phyloP scores from a whole-genome alignment of 2,888 invertebrate genomes.

The Sceliomorpha sp. region DNA sequence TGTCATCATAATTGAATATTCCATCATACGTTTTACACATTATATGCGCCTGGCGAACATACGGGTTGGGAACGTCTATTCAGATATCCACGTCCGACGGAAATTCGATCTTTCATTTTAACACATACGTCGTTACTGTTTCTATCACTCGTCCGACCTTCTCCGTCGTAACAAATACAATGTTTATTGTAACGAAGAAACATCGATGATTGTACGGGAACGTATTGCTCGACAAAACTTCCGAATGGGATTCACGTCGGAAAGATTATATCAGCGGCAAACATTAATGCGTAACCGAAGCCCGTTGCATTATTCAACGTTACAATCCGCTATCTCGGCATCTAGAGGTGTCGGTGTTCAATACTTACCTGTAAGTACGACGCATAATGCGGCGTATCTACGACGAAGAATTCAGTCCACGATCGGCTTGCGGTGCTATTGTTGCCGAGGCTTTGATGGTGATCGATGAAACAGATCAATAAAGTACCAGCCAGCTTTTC shows the following conservation, averaged over 20 bases:
- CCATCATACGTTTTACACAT: too few relatives aligned
- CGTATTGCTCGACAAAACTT: conserved; percentile 10
- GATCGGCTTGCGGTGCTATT: conserved; percentile 41
- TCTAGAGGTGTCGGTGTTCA: conserved; percentile 28
- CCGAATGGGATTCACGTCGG: conserved; percentile 7
- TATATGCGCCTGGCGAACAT: too few relatives aligned
- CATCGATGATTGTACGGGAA: not conserved
- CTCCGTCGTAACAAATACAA: not conserved
- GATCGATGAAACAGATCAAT: conserved; percentile 56
- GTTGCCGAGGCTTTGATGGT: conserved; percentile 47
- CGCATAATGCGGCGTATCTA: conserved; percentile 43
- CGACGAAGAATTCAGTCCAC: conserved; percentile 35
- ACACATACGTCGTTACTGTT: too few relatives aligned
- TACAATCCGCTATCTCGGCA: conserved; percentile 62
- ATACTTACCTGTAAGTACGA: conserved; percentile 56
- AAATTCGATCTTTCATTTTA: too few relatives aligned
- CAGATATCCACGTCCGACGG: too few relatives aligned
- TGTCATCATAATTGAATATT: too few relatives aligned
- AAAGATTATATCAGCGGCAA: conserved; percentile 28
- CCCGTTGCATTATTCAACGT: conserved; percentile 72
- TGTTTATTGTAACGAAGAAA: not conserved
- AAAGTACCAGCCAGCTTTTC: conserved; percentile 22
- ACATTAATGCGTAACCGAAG: conserved; percentile 60
- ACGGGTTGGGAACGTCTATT: too few relatives aligned
- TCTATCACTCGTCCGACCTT: too few relatives aligned